These are phyloP conservation scores for Bradynema listronoti DNA, from an alignment of 1,140 invertebrate species.

Conservation along the genomic window DNA sequence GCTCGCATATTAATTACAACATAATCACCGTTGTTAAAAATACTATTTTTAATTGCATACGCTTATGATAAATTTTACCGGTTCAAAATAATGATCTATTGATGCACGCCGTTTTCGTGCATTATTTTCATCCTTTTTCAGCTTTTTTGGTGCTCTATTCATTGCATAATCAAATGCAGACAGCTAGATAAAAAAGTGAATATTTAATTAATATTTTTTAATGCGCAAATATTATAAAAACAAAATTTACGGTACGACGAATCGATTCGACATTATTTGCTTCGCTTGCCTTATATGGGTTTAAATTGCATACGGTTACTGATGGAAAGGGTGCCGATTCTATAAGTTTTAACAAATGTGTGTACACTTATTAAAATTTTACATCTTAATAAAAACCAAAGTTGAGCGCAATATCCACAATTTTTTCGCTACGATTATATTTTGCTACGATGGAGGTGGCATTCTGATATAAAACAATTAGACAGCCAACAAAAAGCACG, in stretches of 20 bases:
- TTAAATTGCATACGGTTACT: constrained; percentile 50
- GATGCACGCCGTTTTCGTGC: too few relatives aligned
- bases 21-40: too few relatives aligned
- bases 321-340: constrained; percentile 48
- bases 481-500: constrained; percentile 35
- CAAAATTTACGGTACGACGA: constrained; percentile 26
- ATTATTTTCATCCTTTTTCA: constrained; percentile 19
- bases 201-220: constrained; percentile 13
- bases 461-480: constrained; percentile 36
- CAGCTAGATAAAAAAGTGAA: not conserved
- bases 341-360: too few relatives aligned
- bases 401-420: constrained; percentile 51
- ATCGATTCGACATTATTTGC: constrained; percentile 42
- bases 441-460: constrained; percentile 42
- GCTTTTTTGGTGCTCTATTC: not conserved
- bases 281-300: constrained; percentile 49
- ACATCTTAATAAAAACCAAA: constrained; percentile 36
- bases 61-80: too few relatives aligned
- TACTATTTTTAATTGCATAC: too few relatives aligned
- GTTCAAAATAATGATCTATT: too few relatives aligned
- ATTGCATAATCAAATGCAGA: not conserved
- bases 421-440: constrained; percentile 49
- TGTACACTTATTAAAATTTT: not conserved
- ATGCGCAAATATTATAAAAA: not conserved
- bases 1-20: too few relatives aligned